Evolutionary conservation across 92 coral and sea anemone species (phyloP), one percentile per base, ranked within the genome.

Genomic region (Ricordea florida): DNA sequence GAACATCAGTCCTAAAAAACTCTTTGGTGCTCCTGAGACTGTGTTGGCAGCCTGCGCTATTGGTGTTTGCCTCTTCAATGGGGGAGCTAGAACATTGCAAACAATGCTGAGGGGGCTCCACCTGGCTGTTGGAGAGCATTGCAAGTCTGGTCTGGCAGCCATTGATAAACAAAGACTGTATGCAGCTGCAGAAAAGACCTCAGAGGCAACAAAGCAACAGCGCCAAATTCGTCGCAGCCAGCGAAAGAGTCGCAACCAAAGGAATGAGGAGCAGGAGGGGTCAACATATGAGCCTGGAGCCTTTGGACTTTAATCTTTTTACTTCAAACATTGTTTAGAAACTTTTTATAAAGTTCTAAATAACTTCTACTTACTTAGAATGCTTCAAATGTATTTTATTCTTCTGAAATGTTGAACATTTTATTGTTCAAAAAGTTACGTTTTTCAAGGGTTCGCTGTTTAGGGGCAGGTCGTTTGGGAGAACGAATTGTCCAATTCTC

Each of bases 201-300:
- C 56, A 5, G 61, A 43, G 30, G 71, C 53, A 32, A 56, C 55
- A 27, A 60, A 74, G 28, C 44, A 5, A n/a, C 37, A 61, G 6
- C 63, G 72, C 38, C 81, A 74, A 61, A 74, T 74, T 61, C 72
- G 43, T 29, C 52, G 81, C 60, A 74, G 74, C 22, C 59, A 75
- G 29, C 15, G 72, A 62, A 75, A 75, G 37, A 74, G 44, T 28
- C 37, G 41, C 6, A 48, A 15, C 28, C 72, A 75, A 41, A 17
- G 38, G 20, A 44, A 75, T 43, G 72, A 75, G 56, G 55, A 62
- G 46, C 66, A 38, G 6, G 28, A 59, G 47, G 47, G 66, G 35
- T 72, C 72, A 24, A 62, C 32, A 24, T 75, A 75, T 62, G 72
- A 75, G 26, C 44, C 72, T 62, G 72, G 72, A 50, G 82, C 72